Base-by-base conservation (phyloP, 1,140 invertebrate species). In the Dreissena polymorpha region DNA sequence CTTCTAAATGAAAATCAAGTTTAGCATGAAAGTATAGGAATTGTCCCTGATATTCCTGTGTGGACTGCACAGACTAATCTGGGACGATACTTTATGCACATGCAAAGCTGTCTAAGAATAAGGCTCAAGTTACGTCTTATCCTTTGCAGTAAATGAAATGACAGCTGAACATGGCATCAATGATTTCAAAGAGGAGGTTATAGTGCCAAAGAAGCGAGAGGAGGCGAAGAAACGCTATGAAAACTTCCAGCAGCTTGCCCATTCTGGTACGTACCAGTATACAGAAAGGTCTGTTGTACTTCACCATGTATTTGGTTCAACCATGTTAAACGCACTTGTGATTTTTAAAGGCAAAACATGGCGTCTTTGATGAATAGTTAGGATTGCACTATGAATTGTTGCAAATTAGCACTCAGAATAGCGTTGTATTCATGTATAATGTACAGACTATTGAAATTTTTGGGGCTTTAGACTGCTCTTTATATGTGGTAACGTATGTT, bases 151-250 rank as follows among this genome's bases (percentile, higher is more conserved):
- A 51, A 86, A 87, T 79, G 86, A 91, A 76, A 89, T 91, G 90
- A 75, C 86, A 16, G 81, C 90, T 60, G 90, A 90, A 18, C 91
- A 92, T 53, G 88, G 88, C 14, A 86, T 85, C 0, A 83, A 76
- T 13, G 67, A 84, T 25, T 84, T 77, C 64, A 88, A 90, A 68
- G 86, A 88, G 23, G 89, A 91, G 13, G 88, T 86, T 23, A 86
- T 89, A 23, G 75, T 91, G 8, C 83, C 80, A 16, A 87, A 88
- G 27, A 86, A 87, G 23, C 75, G 91, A 12, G 76, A 88, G 63
- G 91, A 92, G 72, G 91, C 91, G n/a, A 89, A 87, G 73, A 69
- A 79, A 53, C 73, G 90, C 14, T 91, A 89, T 77, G 82, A 90
- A 16, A 88, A 91, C 77, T 91, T 92, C 71, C 77, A 87, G 29